Conservation (phyloP, 2,888 invertebrate species). For the Pycnomerus fuliginosus region DNA sequence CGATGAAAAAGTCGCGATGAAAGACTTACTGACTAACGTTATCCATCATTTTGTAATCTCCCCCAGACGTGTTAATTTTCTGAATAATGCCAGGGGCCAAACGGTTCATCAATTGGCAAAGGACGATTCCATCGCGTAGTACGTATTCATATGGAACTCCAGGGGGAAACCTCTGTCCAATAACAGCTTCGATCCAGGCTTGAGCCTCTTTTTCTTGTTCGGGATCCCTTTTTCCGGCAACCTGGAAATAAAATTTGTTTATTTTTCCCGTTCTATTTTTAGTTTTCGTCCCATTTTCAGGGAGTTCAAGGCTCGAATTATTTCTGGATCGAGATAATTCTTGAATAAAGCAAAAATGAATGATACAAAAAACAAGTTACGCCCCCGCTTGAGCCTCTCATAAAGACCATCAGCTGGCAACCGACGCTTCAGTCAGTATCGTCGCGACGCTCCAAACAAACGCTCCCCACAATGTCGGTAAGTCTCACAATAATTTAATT, state of each 20-base stretch:
- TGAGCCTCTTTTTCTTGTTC: conserved; percentile 80
- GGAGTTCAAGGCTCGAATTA: not conserved
- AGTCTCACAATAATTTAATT: conserved; percentile 30
- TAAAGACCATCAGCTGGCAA: conserved; percentile 44
- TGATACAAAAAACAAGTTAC: conserved; percentile 37
- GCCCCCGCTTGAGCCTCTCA: conserved; percentile 45
- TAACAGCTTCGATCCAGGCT: conserved; percentile 81
- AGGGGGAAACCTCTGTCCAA: conserved; percentile 74
- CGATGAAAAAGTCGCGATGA: not conserved
- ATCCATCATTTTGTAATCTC: conserved; percentile 96
- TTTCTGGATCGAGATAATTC: not conserved
- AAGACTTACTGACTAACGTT: conserved; percentile 81
- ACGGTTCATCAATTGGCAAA: conserved; percentile 89
- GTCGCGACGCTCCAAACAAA: conserved; percentile 53
- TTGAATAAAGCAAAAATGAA: conserved; percentile 25
- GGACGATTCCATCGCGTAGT: conserved; percentile 78
- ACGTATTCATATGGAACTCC: conserved; percentile 74
- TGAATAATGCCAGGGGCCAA: conserved; percentile 80
- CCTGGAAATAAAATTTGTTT: conserved; percentile 61
- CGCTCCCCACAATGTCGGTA: conserved; percentile 43
- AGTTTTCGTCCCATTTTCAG: not conserved
- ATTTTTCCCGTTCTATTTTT: too few relatives aligned
- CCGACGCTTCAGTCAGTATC: conserved; percentile 55
- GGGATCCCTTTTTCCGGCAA: conserved; percentile 78
- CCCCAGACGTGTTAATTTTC: conserved; percentile 81